phyloP scores from a whole-genome alignment of 2,113 vertebrate genomes.

The Phalacrocorax brasilianus region DNA sequence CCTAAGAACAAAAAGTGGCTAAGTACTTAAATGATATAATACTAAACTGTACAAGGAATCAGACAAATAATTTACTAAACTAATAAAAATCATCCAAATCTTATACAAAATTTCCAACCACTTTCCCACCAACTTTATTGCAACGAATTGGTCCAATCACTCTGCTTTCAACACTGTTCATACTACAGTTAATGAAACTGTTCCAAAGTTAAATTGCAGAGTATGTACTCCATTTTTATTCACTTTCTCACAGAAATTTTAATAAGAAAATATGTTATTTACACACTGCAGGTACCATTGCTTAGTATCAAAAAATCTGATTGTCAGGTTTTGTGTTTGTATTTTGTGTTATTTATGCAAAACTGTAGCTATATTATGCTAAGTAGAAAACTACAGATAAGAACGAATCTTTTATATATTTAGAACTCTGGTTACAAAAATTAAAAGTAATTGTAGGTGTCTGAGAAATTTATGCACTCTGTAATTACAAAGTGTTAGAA shows the following conservation, averaged over 20 bases:
- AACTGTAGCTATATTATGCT: background rate
- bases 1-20: background rate
- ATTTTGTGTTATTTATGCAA: background rate
- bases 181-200: background rate
- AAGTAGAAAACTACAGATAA: background rate
- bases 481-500: background rate
- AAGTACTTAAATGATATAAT: background rate
- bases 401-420: background rate
- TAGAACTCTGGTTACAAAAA: background rate
- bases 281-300: background rate
- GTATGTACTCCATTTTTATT: background rate
- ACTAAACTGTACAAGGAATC: background rate
- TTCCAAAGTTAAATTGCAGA: background rate
- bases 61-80: background rate
- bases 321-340: background rate
- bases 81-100: background rate
- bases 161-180: background rate
- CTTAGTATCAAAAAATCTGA: background rate
- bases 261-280: background rate
- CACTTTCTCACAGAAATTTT: background rate
- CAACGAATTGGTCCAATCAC: background rate
- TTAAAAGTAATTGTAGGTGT: background rate
- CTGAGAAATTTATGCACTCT: background rate
- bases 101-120: background rate
- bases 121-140: background rate